Evolutionary conservation across 1,140 invertebrate genomes (phyloP).

Genomic region (Parasteatoda tepidariorum): DNA sequence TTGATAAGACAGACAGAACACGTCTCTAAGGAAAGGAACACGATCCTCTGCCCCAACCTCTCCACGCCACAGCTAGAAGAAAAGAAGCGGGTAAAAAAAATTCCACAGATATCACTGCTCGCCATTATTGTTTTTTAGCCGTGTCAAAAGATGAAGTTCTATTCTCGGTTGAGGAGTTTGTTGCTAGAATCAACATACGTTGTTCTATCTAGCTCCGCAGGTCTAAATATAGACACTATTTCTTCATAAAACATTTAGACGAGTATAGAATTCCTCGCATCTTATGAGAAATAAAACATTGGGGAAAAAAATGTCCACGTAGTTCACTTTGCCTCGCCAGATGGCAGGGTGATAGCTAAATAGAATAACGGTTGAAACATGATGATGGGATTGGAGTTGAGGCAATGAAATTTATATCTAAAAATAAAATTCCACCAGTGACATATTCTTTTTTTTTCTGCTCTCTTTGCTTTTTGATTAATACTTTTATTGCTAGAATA

Average conservation of each 20-base stretch:
- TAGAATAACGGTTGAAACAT: conserved; percentile 14
- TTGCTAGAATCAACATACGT: conserved; percentile 56
- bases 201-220: conserved; percentile 34
- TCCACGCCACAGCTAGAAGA: not conserved
- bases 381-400: conserved; percentile 18
- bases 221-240: conserved; percentile 46
- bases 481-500: conserved; percentile 46
- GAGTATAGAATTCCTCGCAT: conserved; percentile 39
- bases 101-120: conserved; percentile 58
- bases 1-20: conserved; percentile 53
- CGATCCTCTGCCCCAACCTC: conserved; percentile 13
- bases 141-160: conserved; percentile 55
- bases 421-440: conserved; percentile 49
- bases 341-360: conserved; percentile 50
- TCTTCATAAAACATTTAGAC: conserved; percentile 59
- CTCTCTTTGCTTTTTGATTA: conserved; percentile 30
- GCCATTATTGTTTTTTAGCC: conserved; percentile 57
- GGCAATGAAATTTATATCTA: conserved; percentile 56
- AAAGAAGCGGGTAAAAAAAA: conserved; percentile 33
- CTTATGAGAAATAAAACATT: not conserved
- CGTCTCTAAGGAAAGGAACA: conserved; percentile 38
- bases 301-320: not conserved
- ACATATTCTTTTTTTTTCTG: not conserved
- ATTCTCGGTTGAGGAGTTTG: conserved; percentile 49
- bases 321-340: conserved; percentile 31